Base-by-base conservation (phyloP, 1,140 invertebrate genomes). In the Microvelia longipes region DNA sequence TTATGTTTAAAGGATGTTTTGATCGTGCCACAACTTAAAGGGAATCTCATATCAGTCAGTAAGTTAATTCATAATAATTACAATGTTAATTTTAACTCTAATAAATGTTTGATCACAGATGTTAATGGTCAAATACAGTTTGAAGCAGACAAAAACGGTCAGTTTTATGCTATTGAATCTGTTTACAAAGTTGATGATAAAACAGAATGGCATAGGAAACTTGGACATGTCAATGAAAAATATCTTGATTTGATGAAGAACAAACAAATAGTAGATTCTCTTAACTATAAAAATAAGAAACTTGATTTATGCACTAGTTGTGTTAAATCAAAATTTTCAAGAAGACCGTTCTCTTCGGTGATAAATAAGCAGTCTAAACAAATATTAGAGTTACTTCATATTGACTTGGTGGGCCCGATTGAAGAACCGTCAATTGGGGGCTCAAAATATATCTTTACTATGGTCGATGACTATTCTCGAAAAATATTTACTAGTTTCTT, bases 391-490 rank as follows among this genome's bases (percentile, higher is more conserved):
- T 50, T 50, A 50, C 35, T 50, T 50, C 35, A 50, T 50, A 50
- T 50, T 19, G 35, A 50, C 35, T 19, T 50, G 35, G 19, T 50
- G 19, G 35, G 35, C 5, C 35, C 35, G 5, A 50, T 50, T 50
- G 35, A 50, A 50, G 5, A 50, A 50, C 19, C 35, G 19, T 50
- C 35, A 11, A 50, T 50, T 11, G 35, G 35, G 5, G 35, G 35
- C 35, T 50, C 35, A 5, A 50, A 50, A 50, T 50, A 80, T 73
- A 78, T 79, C 74, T 71, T 79, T n/a, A 76, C 76, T 25, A 78
- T 79, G 30, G 76, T 76, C 62, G 79, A 80, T 73, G 77, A 81
- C 73, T 80, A 67, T 72, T 77, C 77, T 15, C 74, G 76, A 11
- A 50, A 50, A 50, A 50, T 50, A 50, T 50, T 50, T 50, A 50